Evolutionary conservation across 2,888 invertebrate species (phyloP), one percentile per base, ranked within the genome.

Genomic region (Aphrophora alni): DNA sequence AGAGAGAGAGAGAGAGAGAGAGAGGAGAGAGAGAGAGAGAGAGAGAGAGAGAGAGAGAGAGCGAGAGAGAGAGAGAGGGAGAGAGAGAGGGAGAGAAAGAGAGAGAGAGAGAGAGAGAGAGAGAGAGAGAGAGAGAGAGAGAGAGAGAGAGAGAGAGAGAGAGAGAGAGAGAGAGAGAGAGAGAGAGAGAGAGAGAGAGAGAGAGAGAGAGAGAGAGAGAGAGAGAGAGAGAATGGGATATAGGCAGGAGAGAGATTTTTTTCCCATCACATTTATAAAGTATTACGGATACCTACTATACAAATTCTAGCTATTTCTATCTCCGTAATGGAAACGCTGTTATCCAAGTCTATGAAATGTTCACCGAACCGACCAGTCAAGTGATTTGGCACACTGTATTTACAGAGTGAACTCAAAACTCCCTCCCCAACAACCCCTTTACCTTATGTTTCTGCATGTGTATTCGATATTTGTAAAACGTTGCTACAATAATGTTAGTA

Each of bases 1-100:
- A 44, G 44, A 5, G 5, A 8, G 3, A 33, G 3, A 33, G 33
- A 33, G 33, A 8, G 33, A 73, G 78, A 80, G 70, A 44, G n/a
- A 33, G 80, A 79, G 80, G 69, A 24, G 69, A 68, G 38, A 14
- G 24, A 44, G 44, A 72, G 71, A 21, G 38, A 80, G 81, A 69
- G 14, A 33, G 25, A 71, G 81, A 70, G 27, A 44, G 81, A 83
- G 82, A 83, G 83, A n/a, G n/a, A n/a, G n/a, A n/a, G n/a, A n/a
- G n/a, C n/a, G n/a, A n/a, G n/a, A n/a, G n/a, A n/a, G n/a, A 82
- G 83, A 38, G 69, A 69, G 8, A 24, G 21, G 68, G 69, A 8
- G 28, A 12, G 17, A 44, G 69, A 77, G 24, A 28, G 70, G 72
- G 21, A 70, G 70, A 70, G 21, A 21, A 4, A 70, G 70, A 70